Base-by-base conservation (phyloP, 2,888 invertebrate genomes). In the Tholera decimalis region DNA sequence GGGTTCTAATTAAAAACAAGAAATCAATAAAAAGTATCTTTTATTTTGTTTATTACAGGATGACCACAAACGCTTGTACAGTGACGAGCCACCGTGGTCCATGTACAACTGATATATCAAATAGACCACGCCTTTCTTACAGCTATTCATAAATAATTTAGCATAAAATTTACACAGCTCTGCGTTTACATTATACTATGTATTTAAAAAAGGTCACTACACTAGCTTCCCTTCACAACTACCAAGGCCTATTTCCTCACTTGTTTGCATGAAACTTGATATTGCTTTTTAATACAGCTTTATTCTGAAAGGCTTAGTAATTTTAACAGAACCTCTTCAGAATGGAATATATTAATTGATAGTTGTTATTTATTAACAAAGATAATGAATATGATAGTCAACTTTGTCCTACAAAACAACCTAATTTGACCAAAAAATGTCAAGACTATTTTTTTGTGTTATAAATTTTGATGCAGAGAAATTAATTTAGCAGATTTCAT, bases 61-160 rank as follows among this genome's bases (percentile, higher is more conserved):
- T 90, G 84, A 84, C 84, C 86, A 86, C 82, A 85, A 80, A 83
- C 67, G 83, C 84, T 81, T 83, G 82, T 75, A 81, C 80, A 76
- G 79, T 83, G 85, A 80, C 85, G 81, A 86, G 88, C 84, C 86
- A 87, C 85, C 84, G 85, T 83, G 70, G 80, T 87, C 83, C 84
- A 80, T 83, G 83, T 87, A 84, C 79, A 81, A 77, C 58, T 73
- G 73, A 73, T 82, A 75, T 89, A 90, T 85, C 83, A 87, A 85
- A 86, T 87, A 88, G 85, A 87, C 85, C 84, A 84, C 85, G 85
- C 76, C 82, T 79, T 76, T 84, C 89, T 88, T 91, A 89, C 53
- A 83, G 71, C 88, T 93, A 92, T 54, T 83, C 88, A 93, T 94
- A 93, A 94, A 94, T 94, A 94, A 93, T 89, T 93, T 91, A 91